A percentile compares a stretch with the other conserved stretches of the same genome.
phyloP scores from a whole-genome alignment of 2,797 vertebrate species.

The Dermochelys coriacea region DNA sequence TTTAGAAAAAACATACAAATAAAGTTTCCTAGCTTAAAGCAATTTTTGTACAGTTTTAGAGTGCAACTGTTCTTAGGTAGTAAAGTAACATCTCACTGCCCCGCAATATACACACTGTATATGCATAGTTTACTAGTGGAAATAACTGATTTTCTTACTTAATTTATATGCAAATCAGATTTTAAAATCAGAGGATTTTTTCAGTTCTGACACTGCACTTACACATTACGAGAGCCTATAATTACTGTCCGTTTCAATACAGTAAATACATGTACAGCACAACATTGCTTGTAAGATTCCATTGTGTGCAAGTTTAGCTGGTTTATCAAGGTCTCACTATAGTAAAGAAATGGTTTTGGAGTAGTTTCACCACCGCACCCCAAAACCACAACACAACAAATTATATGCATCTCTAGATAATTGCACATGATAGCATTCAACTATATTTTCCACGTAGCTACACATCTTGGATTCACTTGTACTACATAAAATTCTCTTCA shows the following conservation, averaged over 20 bases:
- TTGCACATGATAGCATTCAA: neutral
- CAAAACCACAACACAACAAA: neutral
- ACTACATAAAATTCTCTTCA: neutral
- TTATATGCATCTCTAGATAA: neutral
- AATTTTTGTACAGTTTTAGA: too few relatives aligned
- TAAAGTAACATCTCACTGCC: too few relatives aligned
- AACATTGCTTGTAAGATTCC: neutral
- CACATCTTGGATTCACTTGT: neutral
- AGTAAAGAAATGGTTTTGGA: neutral
- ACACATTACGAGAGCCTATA: too few relatives aligned
- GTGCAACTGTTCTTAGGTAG: neutral
- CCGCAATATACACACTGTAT: neutral
- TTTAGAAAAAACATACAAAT: neutral
- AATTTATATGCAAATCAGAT: neutral
- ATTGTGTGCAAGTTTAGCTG: neutral
- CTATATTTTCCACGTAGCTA: neutral
- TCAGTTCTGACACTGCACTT: neutral
- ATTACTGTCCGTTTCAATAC: neutral
- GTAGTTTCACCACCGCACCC: neutral
- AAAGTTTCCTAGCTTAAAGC: neutral
- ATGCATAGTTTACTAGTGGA: neutral
- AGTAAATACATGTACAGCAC: neutral
- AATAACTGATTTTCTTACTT: neutral
- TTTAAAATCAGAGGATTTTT: too few relatives aligned
- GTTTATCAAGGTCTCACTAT: neutral